Percentiles rank a stretch among this genome's conserved stretches.
phyloP scores from a whole-genome alignment of 2,113 vertebrate species.

The Ardeotis arabs region DNA sequence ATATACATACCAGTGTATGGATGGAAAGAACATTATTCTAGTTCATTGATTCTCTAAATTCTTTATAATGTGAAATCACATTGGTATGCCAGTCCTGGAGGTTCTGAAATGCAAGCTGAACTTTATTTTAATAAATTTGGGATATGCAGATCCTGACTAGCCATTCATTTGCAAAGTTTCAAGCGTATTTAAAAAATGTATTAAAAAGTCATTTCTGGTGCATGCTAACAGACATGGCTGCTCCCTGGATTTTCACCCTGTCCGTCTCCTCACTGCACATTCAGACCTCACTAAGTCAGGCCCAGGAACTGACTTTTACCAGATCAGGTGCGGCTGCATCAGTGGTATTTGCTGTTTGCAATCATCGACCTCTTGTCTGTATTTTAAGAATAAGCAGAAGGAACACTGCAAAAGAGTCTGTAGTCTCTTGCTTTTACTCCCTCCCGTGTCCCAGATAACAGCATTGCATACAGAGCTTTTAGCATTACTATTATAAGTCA shows the following conservation, averaged over 20 bases:
- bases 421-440: constrained; percentile 5
- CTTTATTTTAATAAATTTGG: constrained; percentile 59
- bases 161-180: constrained; percentile 35
- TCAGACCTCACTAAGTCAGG: not conserved
- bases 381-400: not conserved
- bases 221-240: not conserved
- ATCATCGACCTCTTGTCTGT: not conserved
- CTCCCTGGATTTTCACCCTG: not conserved
- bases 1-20: constrained; percentile 8
- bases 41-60: constrained; percentile 43
- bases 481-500: constrained; percentile 67
- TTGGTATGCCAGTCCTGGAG: constrained; percentile 32
- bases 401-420: not conserved
- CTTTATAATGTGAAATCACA: constrained; percentile 49
- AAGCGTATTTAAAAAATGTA: not conserved
- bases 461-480: not conserved
- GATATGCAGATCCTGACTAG: not conserved
- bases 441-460: constrained; percentile 29
- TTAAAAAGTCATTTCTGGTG: not conserved
- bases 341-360: not conserved
- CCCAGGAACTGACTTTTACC: not conserved
- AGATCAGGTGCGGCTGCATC: not conserved
- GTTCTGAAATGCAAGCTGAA: constrained; percentile 41
- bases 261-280: not conserved
- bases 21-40: constrained; percentile 16